Evolutionary conservation across 2,797 vertebrate genomes (phyloP), one percentile per base, ranked within the genome.

Genomic region (Epinephelus awoara): DNA sequence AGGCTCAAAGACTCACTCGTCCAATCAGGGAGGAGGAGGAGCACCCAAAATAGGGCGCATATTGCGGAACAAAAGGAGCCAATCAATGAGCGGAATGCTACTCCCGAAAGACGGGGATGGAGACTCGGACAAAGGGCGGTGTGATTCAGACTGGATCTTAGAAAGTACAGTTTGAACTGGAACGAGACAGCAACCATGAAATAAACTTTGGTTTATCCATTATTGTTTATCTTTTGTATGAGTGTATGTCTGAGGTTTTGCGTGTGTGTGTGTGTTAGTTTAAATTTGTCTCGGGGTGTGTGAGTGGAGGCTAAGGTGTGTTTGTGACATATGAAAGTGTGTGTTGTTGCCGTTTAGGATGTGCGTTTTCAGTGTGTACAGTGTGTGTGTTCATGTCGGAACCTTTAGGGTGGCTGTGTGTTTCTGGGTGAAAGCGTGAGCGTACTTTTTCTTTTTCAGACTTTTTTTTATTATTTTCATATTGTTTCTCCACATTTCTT

Each of bases 1-100:
- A 57, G 91, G 80, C 27, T 82, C 84, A 88, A 92, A 93, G 85
- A 93, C 90, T 87, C 69, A 68, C 65, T 73, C 29, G 2, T n/a
- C 86, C 75, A 75, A 76, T 47, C 88, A 79, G 61, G 88, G 82
- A 51, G 85, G 72, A 21, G 87, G 73, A 57, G 88, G 49, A 46
- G 77, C 67, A 0, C 86, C 89, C 47, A 93, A 76, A 62, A 15
- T 93, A 55, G 93, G 92, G 38, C 92, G 91, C 2, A 90, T 92
- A 67, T 82, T 95, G 86, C 94, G 95, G 80, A 95, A 96, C 92
- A 97, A 97, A 87, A 92, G 98, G 90, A 99, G 97, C 95, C 65
- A 96, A 90, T 99, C 98, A 74, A 93, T 99, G 97, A 98, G 96
- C 34, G 96, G 96, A 77, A 96, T 98, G 94, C 92, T 97, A 0